These are phyloP conservation scores for Platorchestia sp. DNA, from an alignment of 1,140 invertebrate genomes.

Conservation along the genomic window DNA sequence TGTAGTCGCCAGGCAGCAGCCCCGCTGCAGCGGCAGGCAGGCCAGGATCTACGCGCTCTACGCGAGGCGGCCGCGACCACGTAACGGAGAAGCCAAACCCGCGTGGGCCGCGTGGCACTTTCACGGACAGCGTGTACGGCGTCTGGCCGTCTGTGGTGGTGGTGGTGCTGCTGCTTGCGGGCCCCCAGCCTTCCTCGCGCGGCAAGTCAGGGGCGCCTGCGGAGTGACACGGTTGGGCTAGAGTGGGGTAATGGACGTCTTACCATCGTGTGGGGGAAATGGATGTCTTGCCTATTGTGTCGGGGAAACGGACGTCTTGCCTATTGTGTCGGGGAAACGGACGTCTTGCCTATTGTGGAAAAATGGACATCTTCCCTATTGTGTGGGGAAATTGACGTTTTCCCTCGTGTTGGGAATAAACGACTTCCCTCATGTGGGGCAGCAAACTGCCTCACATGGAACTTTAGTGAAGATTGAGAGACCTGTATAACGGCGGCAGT, in stretches of 20 bases:
- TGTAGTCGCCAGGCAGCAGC: conserved; percentile 84
- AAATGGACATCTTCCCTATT: no score
- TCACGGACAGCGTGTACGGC: conserved; percentile 50
- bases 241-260: background rate
- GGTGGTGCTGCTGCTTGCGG: background rate
- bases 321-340: no score
- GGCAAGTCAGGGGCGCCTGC: background rate
- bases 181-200: conserved; percentile 13
- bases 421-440: no score
- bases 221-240: background rate
- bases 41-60: conserved; percentile 86
- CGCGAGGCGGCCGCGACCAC: conserved; percentile 88
- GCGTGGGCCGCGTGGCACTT: conserved; percentile 12
- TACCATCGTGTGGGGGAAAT: no score
- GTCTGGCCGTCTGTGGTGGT: conserved; percentile 8
- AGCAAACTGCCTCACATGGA: no score
- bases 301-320: no score
- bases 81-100: conserved; percentile 91
- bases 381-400: no score
- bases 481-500: no score
- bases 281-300: no score
- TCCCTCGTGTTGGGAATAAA: no score
- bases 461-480: no score
- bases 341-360: no score
- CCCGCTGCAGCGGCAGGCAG: conserved; percentile 85